These are phyloP conservation scores for Mormyrops attenuatus DNA, from an alignment of 2,797 vertebrate genomes.

Conservation along the genomic window DNA sequence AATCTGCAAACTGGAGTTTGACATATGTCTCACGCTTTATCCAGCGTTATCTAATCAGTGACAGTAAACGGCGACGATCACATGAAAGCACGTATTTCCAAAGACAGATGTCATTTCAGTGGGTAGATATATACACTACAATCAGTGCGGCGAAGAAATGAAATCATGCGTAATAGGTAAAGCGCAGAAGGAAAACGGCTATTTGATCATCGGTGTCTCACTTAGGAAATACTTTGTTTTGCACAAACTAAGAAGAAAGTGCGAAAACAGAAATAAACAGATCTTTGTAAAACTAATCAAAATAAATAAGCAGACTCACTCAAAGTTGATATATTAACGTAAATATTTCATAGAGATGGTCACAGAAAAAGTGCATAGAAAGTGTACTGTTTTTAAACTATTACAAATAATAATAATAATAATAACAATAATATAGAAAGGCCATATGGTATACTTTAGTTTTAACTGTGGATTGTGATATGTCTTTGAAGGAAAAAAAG, in stretches of 20 bases:
- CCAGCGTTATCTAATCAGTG: conserved; percentile 1
- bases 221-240: background rate
- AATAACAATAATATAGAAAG: background rate
- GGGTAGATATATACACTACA: background rate
- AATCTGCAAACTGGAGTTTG: conserved; percentile 33
- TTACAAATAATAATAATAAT: background rate
- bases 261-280: background rate
- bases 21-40: background rate
- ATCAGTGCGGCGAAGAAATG: background rate
- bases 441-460: background rate
- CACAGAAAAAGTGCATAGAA: background rate
- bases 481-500: background rate
- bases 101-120: background rate
- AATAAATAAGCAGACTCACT: background rate
- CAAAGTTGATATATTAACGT: background rate
- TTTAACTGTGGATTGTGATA: background rate
- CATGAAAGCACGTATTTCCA: background rate
- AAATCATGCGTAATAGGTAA: background rate
- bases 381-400: background rate
- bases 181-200: background rate
- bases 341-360: background rate
- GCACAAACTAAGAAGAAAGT: background rate
- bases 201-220: background rate
- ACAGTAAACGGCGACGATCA: background rate
- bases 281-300: background rate